Evolutionary conservation across 2,888 invertebrate genomes (phyloP), one percentile per base, ranked within the genome.

Genomic region (Orchesella flavescens): DNA sequence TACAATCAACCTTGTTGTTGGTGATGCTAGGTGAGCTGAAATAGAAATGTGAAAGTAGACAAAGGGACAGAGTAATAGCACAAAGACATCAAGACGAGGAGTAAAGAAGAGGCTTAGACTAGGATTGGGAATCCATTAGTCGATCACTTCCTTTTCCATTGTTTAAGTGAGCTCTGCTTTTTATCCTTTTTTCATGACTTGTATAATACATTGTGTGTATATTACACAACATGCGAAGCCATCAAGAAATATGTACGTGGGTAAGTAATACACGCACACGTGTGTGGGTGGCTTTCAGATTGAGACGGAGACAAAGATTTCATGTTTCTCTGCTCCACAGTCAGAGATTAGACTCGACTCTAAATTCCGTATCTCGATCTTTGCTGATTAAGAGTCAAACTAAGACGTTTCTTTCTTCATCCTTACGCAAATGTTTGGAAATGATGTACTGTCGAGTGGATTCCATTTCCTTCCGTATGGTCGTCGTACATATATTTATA

Each of bases 121-220:
- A 21, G 79, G 72, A 79, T 79, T 79, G 79, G 65, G 57, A 79
- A 79, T 79, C 79, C 79, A 79, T 79, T 79, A 79, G 79, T 71
- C 79, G 65, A 79, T 79, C 79, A 72, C 72, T 79, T 79, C 72
- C 79, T 72, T 69, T 65, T 65, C 65, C 59, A 79, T 79, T 79
- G 79, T 79, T 79, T 72, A 79, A 72, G 71, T 63, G 49, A 78
- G 57, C 53, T 57, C 23, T 57, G 24, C 21, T 76, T 76, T 76
- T 74, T 61, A 61, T 55, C 61, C 46, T 61, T 15, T 74, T 7
- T 55, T 46, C 49, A 46, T 24, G 19, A 53, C 21, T 13, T 65
- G 43, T 15, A 53, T 53, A 69, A 53, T 24, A 69, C 53, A 66
- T 44, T 66, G 43, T 19, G 66, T 44, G 43, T 46, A 15, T 55